Evolutionary conservation across 2,113 vertebrate species (phyloP), one percentile per base, ranked within the genome.

Genomic region (Chitala chitala): DNA sequence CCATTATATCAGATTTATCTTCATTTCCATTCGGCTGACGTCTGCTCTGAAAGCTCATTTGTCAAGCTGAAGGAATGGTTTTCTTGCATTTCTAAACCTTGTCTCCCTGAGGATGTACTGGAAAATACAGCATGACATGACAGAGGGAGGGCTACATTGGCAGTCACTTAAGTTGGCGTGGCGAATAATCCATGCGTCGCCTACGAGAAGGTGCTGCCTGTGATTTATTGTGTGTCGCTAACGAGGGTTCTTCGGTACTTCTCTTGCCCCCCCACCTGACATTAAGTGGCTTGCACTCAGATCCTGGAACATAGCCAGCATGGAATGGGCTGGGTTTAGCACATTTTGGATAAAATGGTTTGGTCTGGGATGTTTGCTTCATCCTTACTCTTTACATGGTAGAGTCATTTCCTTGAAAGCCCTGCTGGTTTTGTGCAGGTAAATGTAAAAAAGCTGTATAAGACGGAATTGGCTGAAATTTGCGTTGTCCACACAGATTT

Each of bases 1-100:
- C 84, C 85, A 83, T 84, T 89, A 87, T 85, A 87, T 85, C 80
- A 88, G 84, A 89, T 90, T 89, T 88, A 85, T 86, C 80, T 86
- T 88, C 84, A 87, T 91, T 89, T 81, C 77, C 77, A 68, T 89
- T 88, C 75, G 73, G 81, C 69, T 77, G 81, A 82, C 83, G 78
- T 86, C 70, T 81, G 83, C 81, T 82, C 78, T 79, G 83, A 90
- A 88, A 89, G 80, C 88, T 87, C 82, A 86, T 92, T 92, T 90
- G 89, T 91, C 87, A 85, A 88, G 82, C 82, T 83, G 86, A 87
- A 87, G 79, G 84, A 78, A 81, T 80, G 56, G 63, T 82, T 88
- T 81, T 86, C 50, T 80, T 83, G 71, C 87, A 73, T 89, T 84
- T 83, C 78, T 78, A 85, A 80, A 72, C 65, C 77, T 76, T 70